phyloP scores from a whole-genome alignment of 1,140 invertebrate genomes.

The Stegodyphus dumicola region DNA sequence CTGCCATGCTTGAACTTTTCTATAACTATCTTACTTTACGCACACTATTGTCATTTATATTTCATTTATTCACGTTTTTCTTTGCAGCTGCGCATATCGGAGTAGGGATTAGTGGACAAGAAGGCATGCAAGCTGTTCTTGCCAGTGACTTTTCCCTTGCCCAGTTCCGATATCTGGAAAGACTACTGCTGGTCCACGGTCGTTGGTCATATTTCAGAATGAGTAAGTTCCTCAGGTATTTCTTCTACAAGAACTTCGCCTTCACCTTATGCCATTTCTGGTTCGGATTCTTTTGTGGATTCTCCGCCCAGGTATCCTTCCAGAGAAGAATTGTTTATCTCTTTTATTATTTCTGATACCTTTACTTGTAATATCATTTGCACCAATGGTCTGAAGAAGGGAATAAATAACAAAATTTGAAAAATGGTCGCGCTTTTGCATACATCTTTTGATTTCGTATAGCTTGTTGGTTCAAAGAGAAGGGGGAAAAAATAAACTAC shows the following conservation, averaged over 20 bases:
- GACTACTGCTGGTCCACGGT: constrained; percentile 95
- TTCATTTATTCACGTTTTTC: background rate
- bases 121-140: constrained; percentile 97
- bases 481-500: too few relatives aligned
- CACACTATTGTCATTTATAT: background rate
- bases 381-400: too few relatives aligned
- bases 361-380: too few relatives aligned
- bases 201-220: constrained; percentile 94
- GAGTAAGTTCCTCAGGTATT: constrained; percentile 96
- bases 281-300: constrained; percentile 99
- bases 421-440: too few relatives aligned
- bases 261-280: constrained; percentile 99
- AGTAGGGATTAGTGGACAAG: constrained; percentile 97
- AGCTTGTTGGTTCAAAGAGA: too few relatives aligned
- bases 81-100: constrained; percentile 94
- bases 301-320: constrained; percentile 91
- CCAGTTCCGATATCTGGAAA: constrained; percentile 96
- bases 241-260: constrained; percentile 99
- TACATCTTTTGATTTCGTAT: too few relatives aligned
- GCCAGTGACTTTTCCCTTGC: constrained; percentile 98
- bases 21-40: background rate
- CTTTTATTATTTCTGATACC: too few relatives aligned
- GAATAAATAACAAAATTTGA: too few relatives aligned
- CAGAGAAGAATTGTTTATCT: too few relatives aligned
- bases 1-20: background rate